Evolutionary conservation across 2,113 vertebrate species (phyloP).

Genomic region (Pristiophorus japonicus): DNA sequence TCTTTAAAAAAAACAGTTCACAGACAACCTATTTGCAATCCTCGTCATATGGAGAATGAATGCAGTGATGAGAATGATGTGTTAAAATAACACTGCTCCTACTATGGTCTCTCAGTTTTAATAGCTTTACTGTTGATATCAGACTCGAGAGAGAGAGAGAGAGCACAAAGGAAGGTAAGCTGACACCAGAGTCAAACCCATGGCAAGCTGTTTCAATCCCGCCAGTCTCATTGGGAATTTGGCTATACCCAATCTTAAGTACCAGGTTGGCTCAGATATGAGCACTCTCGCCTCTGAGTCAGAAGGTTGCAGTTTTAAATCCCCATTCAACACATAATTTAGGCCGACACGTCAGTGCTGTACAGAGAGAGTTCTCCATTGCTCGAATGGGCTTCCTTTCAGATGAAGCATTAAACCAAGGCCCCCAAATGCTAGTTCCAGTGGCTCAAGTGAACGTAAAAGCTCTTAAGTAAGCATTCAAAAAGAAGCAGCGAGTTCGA

Average conservation of each 20-base stretch:
- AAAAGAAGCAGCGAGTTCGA: not conserved
- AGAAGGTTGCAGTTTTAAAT: not conserved
- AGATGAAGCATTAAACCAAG: not conserved
- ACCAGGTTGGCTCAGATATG: not conserved
- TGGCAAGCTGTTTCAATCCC: not conserved
- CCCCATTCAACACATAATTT: not conserved
- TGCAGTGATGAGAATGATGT: not conserved
- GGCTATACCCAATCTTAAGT: not conserved
- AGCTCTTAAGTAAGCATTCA: not conserved
- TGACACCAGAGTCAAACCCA: not conserved
- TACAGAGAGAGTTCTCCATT: not conserved
- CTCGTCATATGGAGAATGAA: not conserved
- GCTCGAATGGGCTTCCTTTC: not conserved
- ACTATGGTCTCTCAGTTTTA: not conserved
- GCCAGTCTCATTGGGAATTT: not conserved
- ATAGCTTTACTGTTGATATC: not conserved
- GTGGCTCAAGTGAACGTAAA: not conserved
- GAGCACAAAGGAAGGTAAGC: not conserved
- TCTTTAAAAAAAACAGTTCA: not conserved
- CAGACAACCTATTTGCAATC: not conserved
- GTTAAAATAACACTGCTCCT: not conserved
- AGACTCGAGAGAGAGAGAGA: not conserved
- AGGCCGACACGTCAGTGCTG: not conserved
- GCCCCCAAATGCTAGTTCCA: not conserved
- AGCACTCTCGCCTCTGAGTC: not conserved